Base-by-base conservation (phyloP, 2,113 vertebrate genomes). In the Fregata magnificens region DNA sequence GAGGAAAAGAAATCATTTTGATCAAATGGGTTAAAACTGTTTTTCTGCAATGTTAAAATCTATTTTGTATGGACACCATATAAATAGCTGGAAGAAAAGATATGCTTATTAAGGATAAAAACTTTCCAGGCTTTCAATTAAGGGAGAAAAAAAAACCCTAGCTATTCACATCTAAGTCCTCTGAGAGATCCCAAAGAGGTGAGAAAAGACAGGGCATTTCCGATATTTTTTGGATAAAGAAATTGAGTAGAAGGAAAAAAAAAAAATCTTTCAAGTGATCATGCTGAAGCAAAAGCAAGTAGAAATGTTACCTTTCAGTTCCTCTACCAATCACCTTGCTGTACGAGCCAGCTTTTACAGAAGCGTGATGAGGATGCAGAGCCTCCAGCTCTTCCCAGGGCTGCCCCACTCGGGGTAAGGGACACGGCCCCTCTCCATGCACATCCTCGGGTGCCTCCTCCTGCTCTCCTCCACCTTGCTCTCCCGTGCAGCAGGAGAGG, bases 1-100 rank as follows among this genome's bases (percentile, higher is more conserved):
- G 55, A 81, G 50, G 77, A 74, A 97, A 88, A 93, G 9, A 80
- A 81, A 62, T 36, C 0, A 67, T 83, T 94, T 58, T 88, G 38
- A 81, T 90, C 44, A 78, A 88, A 81, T 17, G 9, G 16, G 26
- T 93, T 59, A 63, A 86, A 90, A 83, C 8, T 65, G 8, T 36
- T 90, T 83, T 94, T 62, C 56, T 6, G 3, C 28, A 52, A 19
- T 25, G 67, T 45, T 77, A 86, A 73, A 20, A n/a, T 70, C 85
- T 78, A 5, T 74, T 87, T 90, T 78, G 29, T 67, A 56, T 38
- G 56, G 32, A 49, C 32, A 50, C 9, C 55, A 34, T 26, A 84
- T 36, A 88, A 95, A 81, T 28, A 88, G 50, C 50, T 49, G 24
- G 62, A 86, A 95, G 79, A 94, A 90, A 93, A 95, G 2, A 82